Evolutionary conservation across 1,140 invertebrate genomes (phyloP).

Genomic region (Hycleus phaleratus): DNA sequence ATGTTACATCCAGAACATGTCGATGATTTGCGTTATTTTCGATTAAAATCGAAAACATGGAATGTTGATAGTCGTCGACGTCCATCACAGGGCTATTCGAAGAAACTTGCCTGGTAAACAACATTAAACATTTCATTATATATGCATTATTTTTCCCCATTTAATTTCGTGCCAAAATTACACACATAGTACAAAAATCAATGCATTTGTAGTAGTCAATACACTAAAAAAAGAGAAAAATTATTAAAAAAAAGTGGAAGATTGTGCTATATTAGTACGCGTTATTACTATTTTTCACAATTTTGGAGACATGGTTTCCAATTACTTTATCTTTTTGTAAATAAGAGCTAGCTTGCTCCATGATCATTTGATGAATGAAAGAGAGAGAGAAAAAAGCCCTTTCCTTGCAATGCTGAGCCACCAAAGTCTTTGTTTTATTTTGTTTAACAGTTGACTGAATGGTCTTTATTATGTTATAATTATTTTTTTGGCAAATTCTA

Average conservation of each 20-base stretch:
- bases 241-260: too few species aligned
- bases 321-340: slow-evolving; percentile 1
- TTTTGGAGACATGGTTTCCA: slow-evolving; percentile 6
- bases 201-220: slow-evolving; percentile 3
- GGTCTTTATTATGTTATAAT: not conserved
- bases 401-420: slow-evolving; percentile 14
- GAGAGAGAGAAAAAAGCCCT: not conserved
- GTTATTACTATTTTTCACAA: too few species aligned
- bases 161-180: slow-evolving; percentile 7
- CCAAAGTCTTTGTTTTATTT: slow-evolving; percentile 15
- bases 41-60: slow-evolving; percentile 71
- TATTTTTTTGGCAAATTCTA: slow-evolving; percentile 4
- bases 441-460: slow-evolving; percentile 8
- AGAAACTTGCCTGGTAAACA: slow-evolving; percentile 3
- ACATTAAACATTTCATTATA: not conserved
- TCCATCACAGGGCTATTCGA: not conserved
- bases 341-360: slow-evolving; percentile 13
- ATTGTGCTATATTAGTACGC: slow-evolving; percentile 8
- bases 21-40: slow-evolving; percentile 63
- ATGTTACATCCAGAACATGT: slow-evolving; percentile 73
- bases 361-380: not conserved
- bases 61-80: slow-evolving; percentile 39
- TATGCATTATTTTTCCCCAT: not conserved
- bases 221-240: slow-evolving; percentile 4
- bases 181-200: slow-evolving; percentile 11